These are phyloP conservation scores for Pristionchus fissidentatus DNA, from an alignment of 2,888 invertebrate genomes.

Conservation along the genomic window DNA sequence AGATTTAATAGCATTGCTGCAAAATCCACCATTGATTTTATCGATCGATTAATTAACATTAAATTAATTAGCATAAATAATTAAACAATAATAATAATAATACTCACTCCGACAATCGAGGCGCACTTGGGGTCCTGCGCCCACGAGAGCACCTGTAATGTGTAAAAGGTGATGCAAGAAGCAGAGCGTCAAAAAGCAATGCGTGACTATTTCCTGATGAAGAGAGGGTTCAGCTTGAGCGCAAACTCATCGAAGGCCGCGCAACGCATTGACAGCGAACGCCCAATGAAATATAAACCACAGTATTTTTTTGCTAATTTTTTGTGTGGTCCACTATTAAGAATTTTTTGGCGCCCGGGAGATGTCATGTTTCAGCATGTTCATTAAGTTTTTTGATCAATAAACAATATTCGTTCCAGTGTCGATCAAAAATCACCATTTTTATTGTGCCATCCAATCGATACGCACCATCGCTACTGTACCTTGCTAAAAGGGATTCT, in stretches of 20 bases:
- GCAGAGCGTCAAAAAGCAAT: background rate
- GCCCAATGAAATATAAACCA: background rate
- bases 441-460: too few species aligned
- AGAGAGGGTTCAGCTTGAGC: too few species aligned
- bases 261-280: background rate
- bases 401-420: too few species aligned
- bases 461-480: background rate
- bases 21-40: background rate
- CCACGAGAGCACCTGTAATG: slow-evolving; percentile 77
- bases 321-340: too few species aligned
- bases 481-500: too few species aligned
- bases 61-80: background rate
- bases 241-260: background rate
- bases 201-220: too few species aligned
- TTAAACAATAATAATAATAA: background rate
- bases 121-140: slow-evolving; percentile 84
- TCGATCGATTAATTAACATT: background rate
- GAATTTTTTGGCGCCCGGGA: too few species aligned
- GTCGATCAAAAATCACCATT: too few species aligned
- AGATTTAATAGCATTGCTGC: too few species aligned
- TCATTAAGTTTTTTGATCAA: too few species aligned
- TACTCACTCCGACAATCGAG: slow-evolving; percentile 81
- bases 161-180: background rate
- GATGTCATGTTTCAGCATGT: too few species aligned
- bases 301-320: too few species aligned